Conservation (phyloP, 2,888 invertebrate genomes). For the Acheta domesticus region DNA sequence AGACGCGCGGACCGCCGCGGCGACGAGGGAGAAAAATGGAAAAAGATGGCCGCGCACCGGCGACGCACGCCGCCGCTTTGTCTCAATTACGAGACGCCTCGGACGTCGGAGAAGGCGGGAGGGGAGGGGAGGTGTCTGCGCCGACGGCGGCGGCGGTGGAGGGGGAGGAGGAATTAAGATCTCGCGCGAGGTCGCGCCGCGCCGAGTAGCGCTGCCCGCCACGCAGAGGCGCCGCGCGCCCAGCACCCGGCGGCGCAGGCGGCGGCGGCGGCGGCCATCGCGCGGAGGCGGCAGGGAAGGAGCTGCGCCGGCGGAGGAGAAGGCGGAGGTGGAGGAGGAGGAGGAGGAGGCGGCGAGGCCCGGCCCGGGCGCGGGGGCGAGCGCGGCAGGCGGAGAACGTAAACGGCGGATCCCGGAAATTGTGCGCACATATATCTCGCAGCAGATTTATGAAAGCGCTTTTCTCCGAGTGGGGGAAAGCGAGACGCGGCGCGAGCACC, state of each 20-base stretch:
- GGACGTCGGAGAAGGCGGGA: no score
- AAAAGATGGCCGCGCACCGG: no score
- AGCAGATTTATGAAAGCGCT: conserved; percentile 88
- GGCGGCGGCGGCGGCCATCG: neutral
- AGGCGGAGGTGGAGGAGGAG: conserved; percentile 32
- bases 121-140: no score
- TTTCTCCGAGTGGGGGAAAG: conserved; percentile 55
- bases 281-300: neutral
- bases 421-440: conserved; percentile 86
- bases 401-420: conserved; percentile 88
- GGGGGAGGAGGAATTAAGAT: conserved; percentile 3
- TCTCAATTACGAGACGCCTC: no score
- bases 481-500: conserved; percentile 38
- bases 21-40: neutral
- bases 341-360: no score
- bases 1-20: neutral
- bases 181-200: neutral
- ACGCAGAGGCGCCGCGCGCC: neutral
- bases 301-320: conserved; percentile 1
- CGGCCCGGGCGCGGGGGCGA: conserved; percentile 35
- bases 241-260: neutral
- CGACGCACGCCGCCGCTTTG: no score
- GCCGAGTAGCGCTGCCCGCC: conserved; percentile 30
- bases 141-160: no score
- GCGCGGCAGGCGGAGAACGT: conserved; percentile 45